Base-by-base conservation (phyloP, 2,888 invertebrate genomes). In the Aphidius colemani region DNA sequence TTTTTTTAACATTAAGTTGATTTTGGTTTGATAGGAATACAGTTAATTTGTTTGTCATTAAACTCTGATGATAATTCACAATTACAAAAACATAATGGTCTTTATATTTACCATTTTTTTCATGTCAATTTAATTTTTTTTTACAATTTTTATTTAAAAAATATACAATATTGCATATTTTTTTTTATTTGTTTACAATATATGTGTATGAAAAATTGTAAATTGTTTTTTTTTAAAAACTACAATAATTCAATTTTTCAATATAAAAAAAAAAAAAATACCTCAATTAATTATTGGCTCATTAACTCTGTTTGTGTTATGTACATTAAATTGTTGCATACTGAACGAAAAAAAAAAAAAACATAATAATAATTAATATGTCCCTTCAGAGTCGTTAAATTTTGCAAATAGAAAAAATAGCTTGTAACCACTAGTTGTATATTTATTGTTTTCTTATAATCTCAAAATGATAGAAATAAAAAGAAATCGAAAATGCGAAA, bases 341-440 rank as follows among this genome's bases (percentile, higher is more conserved):
- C 13, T 10, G 13, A 50, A 11, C 6, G 18, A 18, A 4, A 6
- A 40, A 11, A 7, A 41, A 50, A 30, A 44, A 13, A 7, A 30
- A 7, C 30, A 30, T 64, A 61, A 64, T 46, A 64, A 63, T 55
- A 64, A 59, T 59, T 50, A 10, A 59, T 63, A 55, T 56, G 44
- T 67, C 53, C 39, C 48, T 53, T 45, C 46, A 9, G 11, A n/a
- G 7, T 39, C 43, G 50, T 39, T 61, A 50, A 49, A 58, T 51
- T 39, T 44, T 67, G 18, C 57, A 60, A 59, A 63, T 62, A 49
- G 45, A 63, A 75, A 76, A 76, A 76, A 77, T 74, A 77, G 75
- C 74, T 77, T 80, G 80, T 81, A 80, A 80, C 80, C 80, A 76
- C 80, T 78, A 79, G 77, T 79, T 77, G 79, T 80, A 80, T 80